Evolutionary conservation across 1,140 invertebrate genomes (phyloP).

Genomic region (Limonius californicus): DNA sequence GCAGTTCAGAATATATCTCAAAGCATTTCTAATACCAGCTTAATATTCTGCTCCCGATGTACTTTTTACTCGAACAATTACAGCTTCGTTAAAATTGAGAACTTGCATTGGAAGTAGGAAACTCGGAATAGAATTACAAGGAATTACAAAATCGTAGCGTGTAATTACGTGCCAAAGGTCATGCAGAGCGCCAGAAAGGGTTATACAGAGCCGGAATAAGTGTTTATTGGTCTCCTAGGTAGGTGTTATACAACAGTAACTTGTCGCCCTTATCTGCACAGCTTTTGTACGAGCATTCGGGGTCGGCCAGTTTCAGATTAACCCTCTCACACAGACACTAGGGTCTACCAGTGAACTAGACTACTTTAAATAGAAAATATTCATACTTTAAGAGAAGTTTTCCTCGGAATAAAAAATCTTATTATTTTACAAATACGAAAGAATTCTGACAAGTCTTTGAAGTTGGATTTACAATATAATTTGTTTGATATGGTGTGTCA

Average conservation of each 20-base stretch:
- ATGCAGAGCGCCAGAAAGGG: not conserved
- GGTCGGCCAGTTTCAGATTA: not conserved
- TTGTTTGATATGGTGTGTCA: too few relatives aligned
- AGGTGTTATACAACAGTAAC: constrained; percentile 1
- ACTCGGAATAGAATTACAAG: not conserved
- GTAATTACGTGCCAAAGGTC: not conserved
- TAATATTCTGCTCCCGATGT: too few relatives aligned
- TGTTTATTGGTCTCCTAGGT: constrained; percentile 2
- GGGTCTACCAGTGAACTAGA: not conserved
- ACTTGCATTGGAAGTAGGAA: not conserved
- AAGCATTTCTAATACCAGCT: too few relatives aligned
- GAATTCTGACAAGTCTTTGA: too few relatives aligned
- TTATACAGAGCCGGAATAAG: not conserved
- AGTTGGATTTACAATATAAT: too few relatives aligned
- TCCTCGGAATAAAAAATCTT: too few relatives aligned
- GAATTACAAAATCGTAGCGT: not conserved
- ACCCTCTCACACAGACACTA: not conserved
- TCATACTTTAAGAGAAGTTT: not conserved
- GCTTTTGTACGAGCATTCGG: not conserved
- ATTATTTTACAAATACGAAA: too few relatives aligned
- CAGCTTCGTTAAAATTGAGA: not conserved
- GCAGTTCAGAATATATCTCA: too few relatives aligned
- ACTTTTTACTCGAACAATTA: too few relatives aligned
- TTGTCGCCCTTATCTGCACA: constrained; percentile 1
- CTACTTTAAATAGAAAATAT: not conserved